Percentiles rank a stretch among this genome's conserved stretches.
These are phyloP conservation scores for Xylocampa areola DNA, from an alignment of 2,888 invertebrate genomes.

Conservation along the genomic window DNA sequence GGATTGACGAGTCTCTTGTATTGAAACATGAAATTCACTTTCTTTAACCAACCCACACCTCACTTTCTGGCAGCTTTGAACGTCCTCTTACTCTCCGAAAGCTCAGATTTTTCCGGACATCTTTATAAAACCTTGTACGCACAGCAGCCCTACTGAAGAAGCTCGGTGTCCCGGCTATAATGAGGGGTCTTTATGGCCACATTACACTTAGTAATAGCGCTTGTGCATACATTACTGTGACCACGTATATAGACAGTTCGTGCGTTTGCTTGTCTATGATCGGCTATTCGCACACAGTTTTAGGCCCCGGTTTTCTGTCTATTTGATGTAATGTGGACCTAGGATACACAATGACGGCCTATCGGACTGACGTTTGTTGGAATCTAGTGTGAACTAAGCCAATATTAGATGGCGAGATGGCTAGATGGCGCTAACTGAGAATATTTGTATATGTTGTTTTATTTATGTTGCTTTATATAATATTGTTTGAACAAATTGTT, in stretches of 20 bases:
- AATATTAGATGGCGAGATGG: no score
- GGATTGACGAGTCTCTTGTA: no score
- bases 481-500: no score
- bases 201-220: constrained; percentile 40
- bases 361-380: no score
- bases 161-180: constrained; percentile 40
- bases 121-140: not conserved
- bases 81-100: no score
- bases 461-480: no score
- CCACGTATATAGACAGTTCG: not conserved
- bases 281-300: not conserved
- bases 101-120: not conserved
- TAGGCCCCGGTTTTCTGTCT: not conserved
- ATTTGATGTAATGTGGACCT: not conserved
- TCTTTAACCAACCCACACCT: no score
- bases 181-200: constrained; percentile 36
- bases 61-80: no score
- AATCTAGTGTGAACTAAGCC: no score
- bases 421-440: no score
- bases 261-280: constrained; percentile 3
- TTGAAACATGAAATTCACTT: no score
- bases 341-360: not conserved
- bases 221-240: constrained; percentile 37
- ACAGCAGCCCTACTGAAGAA: constrained; percentile 25
- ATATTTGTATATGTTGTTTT: no score